phyloP scores from a whole-genome alignment of 2,888 invertebrate species.

The Drosophila dives region DNA sequence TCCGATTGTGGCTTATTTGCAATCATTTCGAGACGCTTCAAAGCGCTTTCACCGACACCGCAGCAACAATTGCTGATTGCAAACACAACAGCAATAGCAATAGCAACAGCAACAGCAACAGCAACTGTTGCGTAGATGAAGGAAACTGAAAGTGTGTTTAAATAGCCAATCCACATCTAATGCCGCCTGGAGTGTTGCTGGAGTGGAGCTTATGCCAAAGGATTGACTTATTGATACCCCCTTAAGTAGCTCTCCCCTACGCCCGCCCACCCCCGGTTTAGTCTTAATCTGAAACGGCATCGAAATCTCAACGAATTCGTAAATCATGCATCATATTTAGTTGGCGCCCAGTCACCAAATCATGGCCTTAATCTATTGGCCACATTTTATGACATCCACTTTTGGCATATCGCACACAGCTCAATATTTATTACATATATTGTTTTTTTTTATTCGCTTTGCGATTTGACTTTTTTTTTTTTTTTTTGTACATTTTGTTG shows the following conservation, averaged over 20 bases:
- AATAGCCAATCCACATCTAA: conserved; percentile 71
- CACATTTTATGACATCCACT: conserved; percentile 64
- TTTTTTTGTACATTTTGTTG: background rate
- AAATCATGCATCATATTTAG: conserved; percentile 60
- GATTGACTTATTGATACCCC: conserved; percentile 19
- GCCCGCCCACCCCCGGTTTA: too few relatives aligned
- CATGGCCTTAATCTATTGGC: conserved; percentile 74
- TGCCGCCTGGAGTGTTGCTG: conserved; percentile 66
- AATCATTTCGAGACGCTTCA: conserved; percentile 54
- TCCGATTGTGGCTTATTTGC: conserved; percentile 46
- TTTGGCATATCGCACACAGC: conserved; percentile 64
- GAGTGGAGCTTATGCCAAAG: conserved; percentile 65
- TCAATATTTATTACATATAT: conserved; percentile 68
- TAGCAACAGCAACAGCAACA: conserved; percentile 18
- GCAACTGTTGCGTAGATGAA: conserved; percentile 23
- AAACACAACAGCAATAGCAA: conserved; percentile 1
- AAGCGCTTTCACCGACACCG: conserved; percentile 57
- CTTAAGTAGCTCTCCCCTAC: conserved; percentile 10
- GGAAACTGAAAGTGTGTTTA: conserved; percentile 48
- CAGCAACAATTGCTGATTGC: conserved; percentile 50
- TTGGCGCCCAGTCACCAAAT: conserved; percentile 61
- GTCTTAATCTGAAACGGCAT: conserved; percentile 16
- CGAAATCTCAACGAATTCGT: conserved; percentile 71
- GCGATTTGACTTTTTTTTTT: conserved; percentile 31
- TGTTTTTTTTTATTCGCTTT: conserved; percentile 52